Evolutionary conservation across 1,140 invertebrate species (phyloP).

Genomic region (Cephus cinctus): DNA sequence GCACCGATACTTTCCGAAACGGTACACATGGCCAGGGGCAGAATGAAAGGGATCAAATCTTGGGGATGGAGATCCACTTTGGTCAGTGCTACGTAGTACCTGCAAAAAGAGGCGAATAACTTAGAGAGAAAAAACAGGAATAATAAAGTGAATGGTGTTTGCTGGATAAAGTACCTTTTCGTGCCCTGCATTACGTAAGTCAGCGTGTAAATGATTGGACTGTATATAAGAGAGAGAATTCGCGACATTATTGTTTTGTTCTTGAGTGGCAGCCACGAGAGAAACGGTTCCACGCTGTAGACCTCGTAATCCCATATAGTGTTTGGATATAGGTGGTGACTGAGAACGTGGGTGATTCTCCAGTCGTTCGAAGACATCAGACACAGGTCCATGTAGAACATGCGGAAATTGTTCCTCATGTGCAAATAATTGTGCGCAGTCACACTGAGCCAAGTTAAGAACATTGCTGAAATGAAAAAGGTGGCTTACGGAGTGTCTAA

Average conservation of each 20-base stretch:
- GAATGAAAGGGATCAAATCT: conserved; percentile 53
- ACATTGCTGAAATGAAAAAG: conserved; percentile 51
- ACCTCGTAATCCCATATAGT: conserved; percentile 77
- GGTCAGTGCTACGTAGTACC: conserved; percentile 32
- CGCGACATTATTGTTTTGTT: conserved; percentile 49
- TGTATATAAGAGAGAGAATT: conserved; percentile 53
- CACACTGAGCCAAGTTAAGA: conserved; percentile 60
- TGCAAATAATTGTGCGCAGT: conserved; percentile 83
- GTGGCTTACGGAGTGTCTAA: not conserved
- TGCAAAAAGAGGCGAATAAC: conserved; percentile 20
- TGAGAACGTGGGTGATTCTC: conserved; percentile 74
- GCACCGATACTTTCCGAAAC: conserved; percentile 34
- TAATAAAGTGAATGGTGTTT: conserved; percentile 13
- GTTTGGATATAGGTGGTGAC: conserved; percentile 81
- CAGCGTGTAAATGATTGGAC: conserved; percentile 55
- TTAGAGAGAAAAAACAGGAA: not conserved
- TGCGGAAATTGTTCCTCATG: conserved; percentile 75
- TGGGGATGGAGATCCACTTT: conserved; percentile 34
- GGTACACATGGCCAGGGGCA: conserved; percentile 58
- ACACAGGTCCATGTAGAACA: conserved; percentile 76
- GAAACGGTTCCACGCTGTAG: conserved; percentile 67
- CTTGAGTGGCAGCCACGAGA: conserved; percentile 65
- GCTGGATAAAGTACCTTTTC: conserved; percentile 56
- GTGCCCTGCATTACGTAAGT: conserved; percentile 48
- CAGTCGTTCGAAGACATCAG: conserved; percentile 71